A percentile compares a stretch with the other conserved stretches of the same genome.
Conservation (phyloP, 1,140 invertebrate species). For the Nasonia vitripennis region DNA sequence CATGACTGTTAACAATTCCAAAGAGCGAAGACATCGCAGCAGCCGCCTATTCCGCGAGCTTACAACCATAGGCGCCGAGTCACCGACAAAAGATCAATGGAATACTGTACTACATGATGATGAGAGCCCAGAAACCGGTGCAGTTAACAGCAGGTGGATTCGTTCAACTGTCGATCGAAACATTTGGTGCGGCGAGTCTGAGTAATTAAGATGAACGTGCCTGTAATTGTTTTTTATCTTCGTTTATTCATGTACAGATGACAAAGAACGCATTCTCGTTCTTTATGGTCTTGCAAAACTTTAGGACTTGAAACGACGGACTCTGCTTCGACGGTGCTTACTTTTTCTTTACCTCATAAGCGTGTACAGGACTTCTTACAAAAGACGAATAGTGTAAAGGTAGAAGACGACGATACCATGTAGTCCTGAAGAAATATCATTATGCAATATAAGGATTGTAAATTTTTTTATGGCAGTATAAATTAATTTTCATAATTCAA, state of each 20-base stretch:
- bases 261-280: slow-evolving; percentile 29
- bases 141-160: slow-evolving; percentile 33
- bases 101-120: slow-evolving; percentile 14
- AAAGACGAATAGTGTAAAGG: no score
- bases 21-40: not conserved
- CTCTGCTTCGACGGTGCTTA: no score
- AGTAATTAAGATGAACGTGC: not conserved
- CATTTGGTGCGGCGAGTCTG: not conserved
- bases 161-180: slow-evolving; percentile 13
- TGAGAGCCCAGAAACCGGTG: slow-evolving; percentile 25
- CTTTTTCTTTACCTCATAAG: no score
- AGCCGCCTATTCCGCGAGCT: not conserved
- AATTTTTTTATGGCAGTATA: no score
- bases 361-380: no score
- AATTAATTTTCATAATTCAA: no score
- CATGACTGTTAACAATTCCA: not conserved
- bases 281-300: slow-evolving; percentile 7
- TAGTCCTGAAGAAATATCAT: no score
- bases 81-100: not conserved
- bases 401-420: no score
- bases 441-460: no score
- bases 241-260: slow-evolving; percentile 31
- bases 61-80: not conserved
- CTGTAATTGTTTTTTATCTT: not conserved
- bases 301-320: not conserved